Evolutionary conservation across 2,888 invertebrate genomes (phyloP).

Genomic region (Entomobrya multifasciata): DNA sequence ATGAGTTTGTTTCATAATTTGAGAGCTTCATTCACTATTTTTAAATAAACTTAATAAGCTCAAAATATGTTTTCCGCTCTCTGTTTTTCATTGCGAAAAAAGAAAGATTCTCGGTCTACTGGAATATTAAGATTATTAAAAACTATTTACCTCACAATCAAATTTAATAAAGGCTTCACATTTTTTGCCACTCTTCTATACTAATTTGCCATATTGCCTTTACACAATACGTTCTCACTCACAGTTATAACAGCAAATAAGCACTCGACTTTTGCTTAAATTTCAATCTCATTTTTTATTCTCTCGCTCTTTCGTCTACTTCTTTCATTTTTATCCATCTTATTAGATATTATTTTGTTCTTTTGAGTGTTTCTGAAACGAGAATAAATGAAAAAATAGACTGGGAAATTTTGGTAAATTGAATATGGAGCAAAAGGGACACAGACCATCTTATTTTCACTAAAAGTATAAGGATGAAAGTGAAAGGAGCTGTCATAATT

Average conservation of each 20-base stretch:
- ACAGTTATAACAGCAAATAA: neutral
- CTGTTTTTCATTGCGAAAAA: no score
- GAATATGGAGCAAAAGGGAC: neutral
- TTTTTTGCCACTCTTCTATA: conserved; percentile 4
- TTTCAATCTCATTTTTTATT: conserved; percentile 13
- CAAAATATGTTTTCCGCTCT: no score
- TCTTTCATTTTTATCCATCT: neutral
- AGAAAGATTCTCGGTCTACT: conserved; percentile 11
- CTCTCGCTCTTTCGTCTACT: neutral
- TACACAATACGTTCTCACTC: neutral
- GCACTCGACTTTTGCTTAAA: neutral
- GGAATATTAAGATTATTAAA: conserved; percentile 36
- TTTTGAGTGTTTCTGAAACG: conserved; percentile 9
- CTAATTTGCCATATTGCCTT: conserved; percentile 6
- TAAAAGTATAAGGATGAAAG: conserved; percentile 59
- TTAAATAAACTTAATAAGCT: no score
- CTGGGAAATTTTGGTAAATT: no score
- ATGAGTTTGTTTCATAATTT: neutral
- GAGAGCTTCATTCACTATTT: no score
- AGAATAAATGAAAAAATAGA: conserved; percentile 31
- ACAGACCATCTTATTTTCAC: neutral
- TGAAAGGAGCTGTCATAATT: conserved; percentile 67
- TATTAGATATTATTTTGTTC: conserved; percentile 26
- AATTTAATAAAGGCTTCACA: neutral
- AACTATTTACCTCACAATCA: conserved; percentile 50